A percentile compares a stretch with the other conserved stretches of the same genome.
These are phyloP conservation scores for Chrosomus eos DNA, from an alignment of 2,797 vertebrate genomes.

Conservation along the genomic window DNA sequence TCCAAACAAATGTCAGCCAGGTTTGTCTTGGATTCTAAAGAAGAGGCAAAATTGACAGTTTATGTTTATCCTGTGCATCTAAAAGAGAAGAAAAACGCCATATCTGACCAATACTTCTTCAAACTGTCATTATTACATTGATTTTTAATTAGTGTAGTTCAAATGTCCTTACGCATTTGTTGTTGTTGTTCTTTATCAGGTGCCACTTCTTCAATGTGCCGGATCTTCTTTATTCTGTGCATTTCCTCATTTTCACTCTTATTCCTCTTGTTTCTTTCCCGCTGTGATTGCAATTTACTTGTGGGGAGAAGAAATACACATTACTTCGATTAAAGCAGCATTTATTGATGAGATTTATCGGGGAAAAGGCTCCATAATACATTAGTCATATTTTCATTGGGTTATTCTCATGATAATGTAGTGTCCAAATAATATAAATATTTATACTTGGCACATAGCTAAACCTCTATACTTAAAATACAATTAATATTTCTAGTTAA, in stretches of 20 bases:
- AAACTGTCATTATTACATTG: background rate
- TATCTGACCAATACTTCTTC: background rate
- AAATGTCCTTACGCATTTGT: constrained; percentile 45
- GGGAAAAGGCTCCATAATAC: background rate
- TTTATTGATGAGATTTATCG: background rate
- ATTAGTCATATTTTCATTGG: background rate
- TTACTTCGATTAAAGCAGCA: background rate
- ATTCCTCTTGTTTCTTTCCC: constrained; percentile 45
- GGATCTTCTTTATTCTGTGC: constrained; percentile 38
- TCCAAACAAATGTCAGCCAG: constrained; percentile 33
- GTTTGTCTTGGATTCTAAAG: constrained; percentile 40
- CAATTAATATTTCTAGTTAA: background rate
- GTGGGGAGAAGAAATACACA: background rate
- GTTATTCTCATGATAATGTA: constrained; percentile 12
- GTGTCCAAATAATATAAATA: background rate
- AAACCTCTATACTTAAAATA: background rate
- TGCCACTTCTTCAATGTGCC: constrained; percentile 25
- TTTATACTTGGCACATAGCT: background rate
- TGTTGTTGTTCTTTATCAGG: constrained; percentile 45
- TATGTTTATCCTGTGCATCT: background rate
- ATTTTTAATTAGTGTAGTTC: background rate
- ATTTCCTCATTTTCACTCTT: constrained; percentile 41
- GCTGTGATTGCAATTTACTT: constrained; percentile 53
- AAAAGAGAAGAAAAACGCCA: background rate
- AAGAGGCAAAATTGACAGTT: constrained; percentile 25